A percentile compares a stretch with the other conserved stretches of the same genome.
Conservation (phyloP, 2,797 vertebrate species). For the Carapus acus region DNA sequence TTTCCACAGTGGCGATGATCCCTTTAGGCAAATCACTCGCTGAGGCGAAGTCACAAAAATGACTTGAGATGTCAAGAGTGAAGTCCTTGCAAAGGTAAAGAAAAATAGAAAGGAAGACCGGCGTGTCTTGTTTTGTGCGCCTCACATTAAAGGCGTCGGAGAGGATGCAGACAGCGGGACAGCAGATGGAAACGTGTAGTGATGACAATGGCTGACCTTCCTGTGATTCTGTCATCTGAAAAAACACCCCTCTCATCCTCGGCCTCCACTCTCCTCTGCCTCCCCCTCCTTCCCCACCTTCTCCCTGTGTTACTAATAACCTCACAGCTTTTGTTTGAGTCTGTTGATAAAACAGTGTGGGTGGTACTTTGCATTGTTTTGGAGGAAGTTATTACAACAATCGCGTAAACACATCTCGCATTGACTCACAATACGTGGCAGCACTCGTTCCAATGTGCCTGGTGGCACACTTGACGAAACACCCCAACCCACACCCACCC, state of each 20-base stretch:
- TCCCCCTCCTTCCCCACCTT: too few species aligned
- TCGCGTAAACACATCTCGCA: neutral
- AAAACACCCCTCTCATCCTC: neutral
- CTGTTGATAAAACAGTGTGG: neutral
- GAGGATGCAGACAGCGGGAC: constrained; percentile 59
- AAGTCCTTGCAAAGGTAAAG: neutral
- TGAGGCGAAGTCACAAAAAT: too few species aligned
- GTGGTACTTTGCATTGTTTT: neutral
- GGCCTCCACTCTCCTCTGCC: too few species aligned
- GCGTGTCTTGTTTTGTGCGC: constrained; percentile 9
- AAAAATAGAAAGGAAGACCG: neutral
- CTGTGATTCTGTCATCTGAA: constrained; percentile 35
- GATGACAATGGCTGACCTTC: constrained; percentile 60
- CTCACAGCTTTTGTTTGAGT: neutral
- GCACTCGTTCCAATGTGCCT: neutral
- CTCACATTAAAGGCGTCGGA: constrained; percentile 11
- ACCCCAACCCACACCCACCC: neutral
- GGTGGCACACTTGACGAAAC: constrained; percentile 6
- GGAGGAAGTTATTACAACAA: neutral
- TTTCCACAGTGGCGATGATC: too few species aligned
- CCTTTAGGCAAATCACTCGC: too few species aligned
- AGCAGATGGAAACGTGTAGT: constrained; percentile 36
- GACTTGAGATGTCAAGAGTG: too few species aligned
- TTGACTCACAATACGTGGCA: neutral
- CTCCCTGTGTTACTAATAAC: too few species aligned